phyloP scores from a whole-genome alignment of 2,113 vertebrate species.

The Chloebia gouldiae region DNA sequence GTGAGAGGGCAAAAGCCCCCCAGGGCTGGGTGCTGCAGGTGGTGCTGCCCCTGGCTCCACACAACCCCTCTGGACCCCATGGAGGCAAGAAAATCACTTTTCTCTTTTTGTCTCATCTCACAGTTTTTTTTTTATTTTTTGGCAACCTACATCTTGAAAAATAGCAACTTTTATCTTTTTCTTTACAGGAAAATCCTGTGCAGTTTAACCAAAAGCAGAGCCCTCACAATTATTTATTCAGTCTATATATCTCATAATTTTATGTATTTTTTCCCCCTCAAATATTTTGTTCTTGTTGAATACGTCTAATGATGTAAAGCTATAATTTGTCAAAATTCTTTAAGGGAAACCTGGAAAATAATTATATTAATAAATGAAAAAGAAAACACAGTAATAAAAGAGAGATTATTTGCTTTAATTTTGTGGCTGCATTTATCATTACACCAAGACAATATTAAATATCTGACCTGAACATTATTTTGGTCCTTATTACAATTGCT shows the following conservation, averaged over 20 bases:
- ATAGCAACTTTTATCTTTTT: neutral
- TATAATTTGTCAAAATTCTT: neutral
- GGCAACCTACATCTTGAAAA: neutral
- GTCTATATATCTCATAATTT: neutral
- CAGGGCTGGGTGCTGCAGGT: neutral
- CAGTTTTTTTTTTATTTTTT: neutral
- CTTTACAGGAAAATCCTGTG: neutral
- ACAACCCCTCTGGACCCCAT: rapidly evolving
- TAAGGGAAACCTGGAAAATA: neutral
- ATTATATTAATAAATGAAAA: neutral
- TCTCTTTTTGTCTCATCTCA: neutral
- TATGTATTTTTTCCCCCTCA: no score
- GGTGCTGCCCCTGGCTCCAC: rapidly evolving
- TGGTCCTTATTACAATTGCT: neutral
- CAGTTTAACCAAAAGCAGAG: neutral
- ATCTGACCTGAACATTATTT: neutral
- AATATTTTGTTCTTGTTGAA: neutral
- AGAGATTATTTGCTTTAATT: neutral
- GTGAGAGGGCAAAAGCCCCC: neutral
- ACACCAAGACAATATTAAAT: neutral
- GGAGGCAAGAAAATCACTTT: neutral
- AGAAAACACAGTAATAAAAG: neutral
- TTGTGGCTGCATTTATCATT: neutral
- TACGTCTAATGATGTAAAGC: neutral
- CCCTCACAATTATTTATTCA: neutral